These are phyloP conservation scores for Maccullochella peelii DNA, from an alignment of 2,113 vertebrate genomes.

Conservation along the genomic window DNA sequence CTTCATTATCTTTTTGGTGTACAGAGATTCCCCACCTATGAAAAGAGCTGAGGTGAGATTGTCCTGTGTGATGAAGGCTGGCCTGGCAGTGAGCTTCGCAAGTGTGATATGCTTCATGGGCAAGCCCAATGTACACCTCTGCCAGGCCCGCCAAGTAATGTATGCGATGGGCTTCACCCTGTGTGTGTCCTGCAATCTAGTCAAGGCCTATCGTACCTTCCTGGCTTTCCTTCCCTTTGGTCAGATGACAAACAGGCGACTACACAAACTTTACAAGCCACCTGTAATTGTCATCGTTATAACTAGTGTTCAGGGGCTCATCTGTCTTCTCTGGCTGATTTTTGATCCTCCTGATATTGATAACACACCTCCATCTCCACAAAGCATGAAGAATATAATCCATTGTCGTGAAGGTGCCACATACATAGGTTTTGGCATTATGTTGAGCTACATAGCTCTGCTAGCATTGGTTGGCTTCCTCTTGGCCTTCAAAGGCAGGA, in stretches of 20 bases:
- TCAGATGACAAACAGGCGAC: slow-evolving; percentile 15
- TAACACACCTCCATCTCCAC: slow-evolving; percentile 1
- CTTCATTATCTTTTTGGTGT: slow-evolving; percentile 58
- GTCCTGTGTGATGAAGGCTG: slow-evolving; percentile 72
- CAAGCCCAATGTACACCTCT: slow-evolving; percentile 64
- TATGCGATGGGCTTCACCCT: slow-evolving; percentile 82
- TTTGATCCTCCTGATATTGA: slow-evolving; percentile 58
- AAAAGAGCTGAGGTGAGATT: slow-evolving; percentile 67
- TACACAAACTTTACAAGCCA: slow-evolving; percentile 66
- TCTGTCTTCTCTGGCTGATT: slow-evolving; percentile 76
- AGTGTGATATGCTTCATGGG: slow-evolving; percentile 78
- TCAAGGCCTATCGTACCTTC: slow-evolving; percentile 75
- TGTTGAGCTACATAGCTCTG: slow-evolving; percentile 78
- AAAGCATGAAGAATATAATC: slow-evolving; percentile 48
- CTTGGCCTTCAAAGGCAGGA: slow-evolving; percentile 77
- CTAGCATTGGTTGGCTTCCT: slow-evolving; percentile 77
- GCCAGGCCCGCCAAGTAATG: slow-evolving; percentile 75
- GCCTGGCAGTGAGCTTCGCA: slow-evolving; percentile 74
- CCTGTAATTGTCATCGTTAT: slow-evolving; percentile 50
- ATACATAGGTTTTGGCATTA: slow-evolving; percentile 70
- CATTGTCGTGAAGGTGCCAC: slow-evolving; percentile 67
- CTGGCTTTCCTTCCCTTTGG: slow-evolving; percentile 71
- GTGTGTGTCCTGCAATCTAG: slow-evolving; percentile 78
- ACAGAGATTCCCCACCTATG: slow-evolving; percentile 62
- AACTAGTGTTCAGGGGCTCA: slow-evolving; percentile 66